Percentiles rank a stretch among this genome's conserved stretches.
Conservation (phyloP, 1,140 invertebrate species). For the Penaeus chinensis region DNA sequence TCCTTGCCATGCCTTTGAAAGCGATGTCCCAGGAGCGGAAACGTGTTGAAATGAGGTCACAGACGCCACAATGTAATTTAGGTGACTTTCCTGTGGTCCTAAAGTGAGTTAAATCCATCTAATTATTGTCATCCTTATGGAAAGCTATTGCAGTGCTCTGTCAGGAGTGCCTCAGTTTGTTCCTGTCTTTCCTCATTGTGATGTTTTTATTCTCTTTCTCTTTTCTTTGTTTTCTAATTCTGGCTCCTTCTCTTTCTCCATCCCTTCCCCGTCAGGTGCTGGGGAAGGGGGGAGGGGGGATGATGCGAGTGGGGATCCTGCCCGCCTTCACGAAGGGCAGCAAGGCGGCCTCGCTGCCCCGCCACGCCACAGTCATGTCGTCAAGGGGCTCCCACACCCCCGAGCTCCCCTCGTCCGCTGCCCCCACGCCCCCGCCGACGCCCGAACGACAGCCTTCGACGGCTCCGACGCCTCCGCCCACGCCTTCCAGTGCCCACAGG, state of each 20-base stretch:
- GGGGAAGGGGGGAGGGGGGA: slow-evolving; percentile 34
- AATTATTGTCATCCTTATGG: too few species aligned
- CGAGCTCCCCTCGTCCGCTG: background rate
- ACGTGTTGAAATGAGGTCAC: too few species aligned
- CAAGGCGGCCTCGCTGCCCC: slow-evolving; percentile 34
- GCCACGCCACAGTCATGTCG: background rate
- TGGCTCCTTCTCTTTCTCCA: background rate
- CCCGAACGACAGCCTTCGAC: background rate
- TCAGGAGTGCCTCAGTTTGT: too few species aligned
- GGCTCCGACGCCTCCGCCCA: slow-evolving; percentile 45
- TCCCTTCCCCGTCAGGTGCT: slow-evolving; percentile 7
- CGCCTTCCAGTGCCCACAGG: slow-evolving; percentile 3
- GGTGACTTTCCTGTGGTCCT: too few species aligned
- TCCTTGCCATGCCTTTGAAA: too few species aligned
- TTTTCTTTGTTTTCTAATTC: background rate
- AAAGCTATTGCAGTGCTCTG: too few species aligned
- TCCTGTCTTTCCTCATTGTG: too few species aligned
- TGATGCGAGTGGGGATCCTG: slow-evolving; percentile 40
- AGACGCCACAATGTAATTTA: too few species aligned
- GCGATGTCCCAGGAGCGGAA: too few species aligned
- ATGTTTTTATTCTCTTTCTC: too few species aligned
- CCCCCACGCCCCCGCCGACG: slow-evolving; percentile 3
- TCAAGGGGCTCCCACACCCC: too few species aligned
- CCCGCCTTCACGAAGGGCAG: slow-evolving; percentile 45
- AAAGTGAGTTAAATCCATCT: too few species aligned